Conservation (phyloP, 2,797 vertebrate genomes). For the Pipistrellus kuhlii region DNA sequence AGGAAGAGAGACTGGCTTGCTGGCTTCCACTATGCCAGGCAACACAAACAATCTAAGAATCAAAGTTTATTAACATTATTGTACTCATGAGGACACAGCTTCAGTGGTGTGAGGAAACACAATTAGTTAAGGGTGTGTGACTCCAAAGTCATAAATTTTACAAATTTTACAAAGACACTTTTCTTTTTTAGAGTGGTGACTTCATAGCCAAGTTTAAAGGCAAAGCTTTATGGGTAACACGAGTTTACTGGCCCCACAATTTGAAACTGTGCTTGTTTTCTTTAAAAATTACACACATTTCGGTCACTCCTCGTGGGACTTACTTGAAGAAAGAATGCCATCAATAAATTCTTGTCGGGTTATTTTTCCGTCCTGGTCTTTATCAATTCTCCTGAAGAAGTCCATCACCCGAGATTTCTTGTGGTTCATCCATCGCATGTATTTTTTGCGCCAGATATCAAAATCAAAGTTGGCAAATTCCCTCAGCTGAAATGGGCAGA, state of each 20-base stretch:
- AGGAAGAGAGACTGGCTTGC: neutral
- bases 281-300: neutral
- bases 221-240: neutral
- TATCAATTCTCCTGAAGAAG: slow-evolving; percentile 99
- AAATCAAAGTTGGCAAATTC: slow-evolving; percentile 99
- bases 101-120: neutral
- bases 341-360: slow-evolving; percentile 99
- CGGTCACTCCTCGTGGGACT: slow-evolving; percentile 80
- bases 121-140: neutral
- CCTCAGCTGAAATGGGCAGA: slow-evolving; percentile 89
- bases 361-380: slow-evolving; percentile 99
- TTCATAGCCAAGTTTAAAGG: neutral
- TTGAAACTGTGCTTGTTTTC: slow-evolving; percentile 13
- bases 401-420: slow-evolving; percentile 99
- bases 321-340: slow-evolving; percentile 99
- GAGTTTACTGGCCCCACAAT: neutral
- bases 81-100: neutral
- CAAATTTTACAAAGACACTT: neutral
- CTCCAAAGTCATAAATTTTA: neutral
- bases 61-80: neutral
- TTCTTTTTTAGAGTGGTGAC: neutral
- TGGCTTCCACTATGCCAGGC: neutral
- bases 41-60: neutral
- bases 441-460: slow-evolving; percentile 98
- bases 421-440: slow-evolving; percentile 99